These are phyloP conservation scores for Aelia acuminata DNA, from an alignment of 2,888 invertebrate genomes.

Conservation along the genomic window DNA sequence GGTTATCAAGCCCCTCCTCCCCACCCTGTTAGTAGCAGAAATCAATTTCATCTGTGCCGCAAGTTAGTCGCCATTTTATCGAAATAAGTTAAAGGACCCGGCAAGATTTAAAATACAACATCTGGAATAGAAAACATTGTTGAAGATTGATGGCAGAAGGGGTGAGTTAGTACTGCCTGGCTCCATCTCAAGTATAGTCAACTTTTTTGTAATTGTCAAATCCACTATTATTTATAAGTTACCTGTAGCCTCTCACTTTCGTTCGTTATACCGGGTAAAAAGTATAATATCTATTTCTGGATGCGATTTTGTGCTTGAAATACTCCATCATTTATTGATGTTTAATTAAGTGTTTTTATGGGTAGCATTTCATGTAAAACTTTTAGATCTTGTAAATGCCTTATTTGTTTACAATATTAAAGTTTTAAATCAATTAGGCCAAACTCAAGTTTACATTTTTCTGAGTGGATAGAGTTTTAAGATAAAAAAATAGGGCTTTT, in stretches of 20 bases:
- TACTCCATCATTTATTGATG: not conserved
- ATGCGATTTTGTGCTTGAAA: not conserved
- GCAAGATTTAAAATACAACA: not conserved
- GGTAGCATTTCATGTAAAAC: not conserved
- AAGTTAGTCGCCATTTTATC: not conserved
- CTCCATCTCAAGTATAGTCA: not conserved
- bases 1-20: slow-evolving; percentile 12
- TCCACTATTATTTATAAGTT: not conserved
- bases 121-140: not conserved
- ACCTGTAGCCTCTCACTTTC: not conserved
- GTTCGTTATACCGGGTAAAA: not conserved
- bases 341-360: not conserved
- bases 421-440: not conserved
- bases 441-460: not conserved
- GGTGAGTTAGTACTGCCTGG: not conserved
- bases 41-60: slow-evolving; percentile 23
- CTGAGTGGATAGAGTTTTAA: not conserved
- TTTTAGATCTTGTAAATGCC: not conserved
- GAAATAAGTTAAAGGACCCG: slow-evolving; percentile 22
- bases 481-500: not conserved
- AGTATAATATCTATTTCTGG: not conserved
- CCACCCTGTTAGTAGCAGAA: slow-evolving; percentile 10
- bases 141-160: slow-evolving; percentile 33
- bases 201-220: not conserved
- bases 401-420: not conserved